Base-by-base conservation (phyloP, 2,888 invertebrate species). In the Caenorhabditis sp. region DNA sequence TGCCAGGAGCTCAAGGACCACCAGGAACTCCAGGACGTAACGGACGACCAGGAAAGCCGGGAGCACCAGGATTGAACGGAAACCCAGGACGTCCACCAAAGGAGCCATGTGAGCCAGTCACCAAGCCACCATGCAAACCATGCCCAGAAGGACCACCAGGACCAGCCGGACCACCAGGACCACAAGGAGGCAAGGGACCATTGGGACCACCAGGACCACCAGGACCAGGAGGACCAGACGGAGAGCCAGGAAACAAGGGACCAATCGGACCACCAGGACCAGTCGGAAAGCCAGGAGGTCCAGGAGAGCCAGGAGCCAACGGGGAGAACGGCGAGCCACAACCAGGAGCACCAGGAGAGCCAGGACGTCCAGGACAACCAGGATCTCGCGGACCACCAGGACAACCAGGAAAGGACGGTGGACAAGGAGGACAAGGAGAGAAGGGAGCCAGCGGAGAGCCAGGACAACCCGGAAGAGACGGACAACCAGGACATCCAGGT, bases 91-190 rank as follows among this genome's bases (percentile, higher is more conserved):
- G 86, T 57, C 85, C 85, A 59, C 84, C 85, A 65, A 76, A 77
- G 75, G 78, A 78, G 78, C 83, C 83, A 58, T 84, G 84, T 74
- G 82, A 82, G 74, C 85, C 87, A 56, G 78, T 85, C 71, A 87
- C 87, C 27, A 86, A 85, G 56, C 86, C 87, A 61, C 87, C 87
- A 54, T 87, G 87, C 81, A 84, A 85, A 73, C 86, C 86, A 31
- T 87, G 86, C 80, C 86, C 86, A 58, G 75, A 72, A 63, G 77
- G 84, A 69, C 70, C 76, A 63, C 68, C 74, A 25, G 78, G 82
- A 66, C 73, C 77, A 61, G 67, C 78, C 61, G 83, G 83, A 67
- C 77, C 81, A 56, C 76, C 78, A 59, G 84, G 83, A 67, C 71
- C 67, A 59, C 65, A 64, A 66, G 84, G 85, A 71, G 78, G 81